Evolutionary conservation across 1,140 invertebrate species (phyloP).

Genomic region (Leptestheria dahalacensis): DNA sequence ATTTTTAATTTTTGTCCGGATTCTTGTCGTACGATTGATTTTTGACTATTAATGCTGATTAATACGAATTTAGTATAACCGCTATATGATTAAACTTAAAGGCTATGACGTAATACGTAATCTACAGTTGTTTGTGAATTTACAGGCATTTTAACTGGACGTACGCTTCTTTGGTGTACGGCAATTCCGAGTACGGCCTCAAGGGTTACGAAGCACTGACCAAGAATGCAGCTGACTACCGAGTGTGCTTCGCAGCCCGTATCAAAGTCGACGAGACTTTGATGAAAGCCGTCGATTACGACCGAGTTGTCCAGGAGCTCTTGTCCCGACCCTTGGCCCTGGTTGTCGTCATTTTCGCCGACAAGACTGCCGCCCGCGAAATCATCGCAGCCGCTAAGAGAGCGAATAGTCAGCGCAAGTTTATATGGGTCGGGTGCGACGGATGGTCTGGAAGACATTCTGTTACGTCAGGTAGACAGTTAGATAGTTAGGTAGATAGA

Average conservation of each 20-base stretch:
- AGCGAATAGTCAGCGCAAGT: constrained; percentile 19
- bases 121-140: constrained; percentile 2
- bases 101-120: neutral
- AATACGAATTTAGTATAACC: neutral
- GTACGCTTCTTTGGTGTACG: constrained; percentile 42
- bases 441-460: constrained; percentile 32
- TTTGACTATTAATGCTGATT: too few species aligned
- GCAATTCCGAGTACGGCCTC: constrained; percentile 35
- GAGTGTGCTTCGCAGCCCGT: constrained; percentile 36
- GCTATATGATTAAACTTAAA: neutral
- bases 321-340: constrained; percentile 11
- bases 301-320: constrained; percentile 28
- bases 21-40: too few species aligned
- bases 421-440: constrained; percentile 40
- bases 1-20: too few species aligned
- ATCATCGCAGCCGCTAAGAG: constrained; percentile 29
- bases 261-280: constrained; percentile 31
- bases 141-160: constrained; percentile 37
- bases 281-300: constrained; percentile 31
- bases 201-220: constrained; percentile 36
- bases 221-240: constrained; percentile 31
- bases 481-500: too few species aligned
- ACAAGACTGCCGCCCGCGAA: constrained; percentile 31
- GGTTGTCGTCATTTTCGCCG: constrained; percentile 41
- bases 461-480: constrained; percentile 21